Evolutionary conservation across 2,113 vertebrate genomes (phyloP).

Genomic region (Brachyhypopomus occidentalis): DNA sequence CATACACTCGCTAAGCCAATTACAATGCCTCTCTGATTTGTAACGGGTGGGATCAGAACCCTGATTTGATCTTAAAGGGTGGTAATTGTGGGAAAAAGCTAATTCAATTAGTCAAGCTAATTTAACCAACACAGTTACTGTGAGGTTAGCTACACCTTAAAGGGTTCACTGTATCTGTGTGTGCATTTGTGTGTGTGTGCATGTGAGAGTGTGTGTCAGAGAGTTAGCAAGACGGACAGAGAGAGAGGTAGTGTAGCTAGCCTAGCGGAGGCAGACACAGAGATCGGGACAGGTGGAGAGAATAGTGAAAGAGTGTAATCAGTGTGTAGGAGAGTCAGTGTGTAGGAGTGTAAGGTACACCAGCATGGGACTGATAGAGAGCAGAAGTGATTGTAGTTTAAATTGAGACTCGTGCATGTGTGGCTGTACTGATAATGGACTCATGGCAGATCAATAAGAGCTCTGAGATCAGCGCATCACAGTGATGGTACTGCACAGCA

Average conservation of each 20-base stretch:
- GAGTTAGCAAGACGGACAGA: neutral
- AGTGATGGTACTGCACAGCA: constrained; percentile 22
- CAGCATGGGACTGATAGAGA: neutral
- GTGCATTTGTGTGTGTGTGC: neutral
- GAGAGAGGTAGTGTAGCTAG: neutral
- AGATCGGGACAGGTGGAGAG: constrained; percentile 1
- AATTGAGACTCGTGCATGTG: constrained; percentile 15
- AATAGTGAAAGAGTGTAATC: neutral
- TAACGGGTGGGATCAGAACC: neutral
- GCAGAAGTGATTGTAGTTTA: neutral
- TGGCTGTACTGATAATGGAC: constrained; percentile 9
- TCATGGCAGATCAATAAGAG: neutral
- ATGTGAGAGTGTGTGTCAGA: neutral
- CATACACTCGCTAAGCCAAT: neutral
- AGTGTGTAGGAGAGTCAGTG: constrained; percentile 8
- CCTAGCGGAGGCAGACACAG: neutral
- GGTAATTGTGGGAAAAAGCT: neutral
- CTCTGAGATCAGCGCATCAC: constrained; percentile 10
- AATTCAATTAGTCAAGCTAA: constrained; percentile 6
- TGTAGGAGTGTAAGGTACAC: neutral
- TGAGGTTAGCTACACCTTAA: constrained; percentile 1
- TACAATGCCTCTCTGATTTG: neutral
- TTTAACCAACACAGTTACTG: neutral
- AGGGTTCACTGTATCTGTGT: neutral
- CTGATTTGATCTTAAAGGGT: neutral